Evolutionary conservation across 1,140 invertebrate genomes (phyloP).

Genomic region (Lepidurus apus): DNA sequence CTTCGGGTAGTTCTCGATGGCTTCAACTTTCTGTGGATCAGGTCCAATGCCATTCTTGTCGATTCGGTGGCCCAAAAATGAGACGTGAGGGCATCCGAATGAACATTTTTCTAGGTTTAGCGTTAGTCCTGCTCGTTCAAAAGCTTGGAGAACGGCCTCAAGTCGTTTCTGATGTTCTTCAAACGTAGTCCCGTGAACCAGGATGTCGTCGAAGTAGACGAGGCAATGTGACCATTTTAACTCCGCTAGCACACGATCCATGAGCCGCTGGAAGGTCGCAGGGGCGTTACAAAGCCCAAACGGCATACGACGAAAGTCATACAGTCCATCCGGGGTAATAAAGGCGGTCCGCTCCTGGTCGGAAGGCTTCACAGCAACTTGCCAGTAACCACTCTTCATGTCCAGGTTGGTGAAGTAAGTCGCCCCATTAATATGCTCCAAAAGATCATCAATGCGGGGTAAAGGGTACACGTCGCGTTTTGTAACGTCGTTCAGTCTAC

Average conservation of each 20-base stretch:
- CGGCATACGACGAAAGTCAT: constrained; percentile 42
- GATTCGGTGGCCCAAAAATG: constrained; percentile 33
- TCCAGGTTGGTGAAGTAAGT: constrained; percentile 42
- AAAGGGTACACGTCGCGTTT: constrained; percentile 46
- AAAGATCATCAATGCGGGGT: constrained; percentile 40
- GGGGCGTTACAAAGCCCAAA: constrained; percentile 44
- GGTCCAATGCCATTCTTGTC: constrained; percentile 9
- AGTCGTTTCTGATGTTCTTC: neutral
- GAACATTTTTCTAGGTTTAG: neutral
- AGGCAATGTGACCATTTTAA: constrained; percentile 22
- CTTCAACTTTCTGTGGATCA: constrained; percentile 33
- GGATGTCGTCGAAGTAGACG: constrained; percentile 6
- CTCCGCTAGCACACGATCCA: constrained; percentile 41
- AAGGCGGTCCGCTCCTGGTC: constrained; percentile 46
- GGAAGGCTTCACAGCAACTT: constrained; percentile 42
- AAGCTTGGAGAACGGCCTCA: neutral
- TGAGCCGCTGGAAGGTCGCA: constrained; percentile 44
- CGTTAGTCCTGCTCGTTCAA: neutral
- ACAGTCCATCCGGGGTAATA: constrained; percentile 44
- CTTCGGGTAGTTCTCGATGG: constrained; percentile 33
- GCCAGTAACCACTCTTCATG: constrained; percentile 43
- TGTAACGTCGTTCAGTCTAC: constrained; percentile 45
- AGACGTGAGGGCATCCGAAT: neutral
- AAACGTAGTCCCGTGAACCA: neutral
- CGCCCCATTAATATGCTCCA: constrained; percentile 40